Conservation (phyloP, 2,888 invertebrate species). For the Heliconius charithonia region DNA sequence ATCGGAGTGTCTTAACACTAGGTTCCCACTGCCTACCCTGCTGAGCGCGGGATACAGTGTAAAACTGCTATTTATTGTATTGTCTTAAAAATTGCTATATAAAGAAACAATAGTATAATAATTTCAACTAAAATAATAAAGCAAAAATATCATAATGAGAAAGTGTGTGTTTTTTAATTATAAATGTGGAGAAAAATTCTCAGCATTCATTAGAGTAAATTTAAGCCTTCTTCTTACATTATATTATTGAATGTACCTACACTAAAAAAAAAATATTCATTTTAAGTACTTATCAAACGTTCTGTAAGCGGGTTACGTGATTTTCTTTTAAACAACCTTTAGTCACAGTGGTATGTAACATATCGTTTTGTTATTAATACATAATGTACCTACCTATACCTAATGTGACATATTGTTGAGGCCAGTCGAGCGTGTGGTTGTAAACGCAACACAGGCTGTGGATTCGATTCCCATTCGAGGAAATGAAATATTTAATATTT, state of each 20-base stretch:
- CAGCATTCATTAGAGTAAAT: conserved; percentile 5
- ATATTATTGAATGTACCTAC: background rate
- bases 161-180: background rate
- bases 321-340: conserved; percentile 17
- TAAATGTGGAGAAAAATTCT: background rate
- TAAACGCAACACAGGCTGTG: too few species aligned
- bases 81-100: background rate
- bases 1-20: too few species aligned
- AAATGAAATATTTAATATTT: too few species aligned
- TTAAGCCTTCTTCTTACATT: background rate
- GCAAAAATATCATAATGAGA: background rate
- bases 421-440: too few species aligned
- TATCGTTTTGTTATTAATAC: background rate
- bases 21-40: too few species aligned
- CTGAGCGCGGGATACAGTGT: too few species aligned
- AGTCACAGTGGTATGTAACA: background rate
- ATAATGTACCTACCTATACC: background rate
- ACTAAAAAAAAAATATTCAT: background rate
- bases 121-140: background rate
- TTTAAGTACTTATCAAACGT: background rate
- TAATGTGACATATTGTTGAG: background rate
- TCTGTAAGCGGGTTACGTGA: conserved; percentile 10
- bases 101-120: background rate
- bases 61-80: background rate
- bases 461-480: too few species aligned